A percentile compares a stretch with the other conserved stretches of the same genome.
Evolutionary conservation across 2,888 invertebrate genomes (phyloP).

Genomic region (Anoplius nigerrimus): DNA sequence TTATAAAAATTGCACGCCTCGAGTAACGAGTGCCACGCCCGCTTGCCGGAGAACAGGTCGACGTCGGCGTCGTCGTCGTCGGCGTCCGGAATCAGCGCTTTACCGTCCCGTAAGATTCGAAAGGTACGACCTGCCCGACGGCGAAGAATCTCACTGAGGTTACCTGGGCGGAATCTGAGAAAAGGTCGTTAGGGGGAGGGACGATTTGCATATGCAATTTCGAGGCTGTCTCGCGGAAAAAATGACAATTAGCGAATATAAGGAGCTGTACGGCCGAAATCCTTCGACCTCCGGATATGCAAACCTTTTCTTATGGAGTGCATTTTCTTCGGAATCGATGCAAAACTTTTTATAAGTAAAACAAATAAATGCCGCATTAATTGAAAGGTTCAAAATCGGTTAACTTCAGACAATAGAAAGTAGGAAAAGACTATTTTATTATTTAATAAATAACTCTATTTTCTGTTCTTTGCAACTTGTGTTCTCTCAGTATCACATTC

Average conservation of each 20-base stretch:
- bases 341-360: too few relatives aligned
- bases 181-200: slow-evolving; percentile 2
- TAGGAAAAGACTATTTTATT: too few relatives aligned
- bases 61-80: slow-evolving; percentile 14
- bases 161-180: slow-evolving; percentile 7
- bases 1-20: slow-evolving; percentile 23
- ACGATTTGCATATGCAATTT: not conserved
- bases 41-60: not conserved
- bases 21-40: slow-evolving; percentile 25
- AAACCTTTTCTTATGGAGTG: too few relatives aligned
- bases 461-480: too few relatives aligned
- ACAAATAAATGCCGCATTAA: too few relatives aligned
- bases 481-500: too few relatives aligned
- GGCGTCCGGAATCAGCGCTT: slow-evolving; percentile 19
- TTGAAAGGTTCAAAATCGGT: too few relatives aligned
- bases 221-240: slow-evolving; percentile 1
- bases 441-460: too few relatives aligned
- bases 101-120: slow-evolving; percentile 27
- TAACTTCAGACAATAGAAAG: too few relatives aligned
- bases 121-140: slow-evolving; percentile 12
- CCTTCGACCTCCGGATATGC: too few relatives aligned
- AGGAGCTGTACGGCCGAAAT: too few relatives aligned
- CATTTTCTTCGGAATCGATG: too few relatives aligned
- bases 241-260: not conserved
- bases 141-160: not conserved